Evolutionary conservation across 2,888 invertebrate genomes (phyloP).

Genomic region (Ptychoptera contaminata): DNA sequence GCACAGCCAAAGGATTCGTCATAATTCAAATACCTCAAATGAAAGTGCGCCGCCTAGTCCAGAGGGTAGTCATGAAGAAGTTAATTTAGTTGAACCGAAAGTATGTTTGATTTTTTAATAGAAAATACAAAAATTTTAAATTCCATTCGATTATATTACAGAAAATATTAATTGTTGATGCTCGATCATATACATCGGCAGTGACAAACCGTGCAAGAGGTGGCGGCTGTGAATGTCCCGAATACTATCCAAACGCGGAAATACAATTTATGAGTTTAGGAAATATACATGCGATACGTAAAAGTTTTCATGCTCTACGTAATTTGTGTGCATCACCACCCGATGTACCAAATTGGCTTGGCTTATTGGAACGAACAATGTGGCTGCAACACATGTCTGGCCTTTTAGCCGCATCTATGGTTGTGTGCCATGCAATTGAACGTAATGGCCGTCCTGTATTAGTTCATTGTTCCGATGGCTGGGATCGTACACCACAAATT

Average conservation of each 20-base stretch:
- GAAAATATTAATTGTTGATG: constrained; percentile 85
- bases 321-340: constrained; percentile 60
- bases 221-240: constrained; percentile 90
- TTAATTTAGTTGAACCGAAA: constrained; percentile 25
- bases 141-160: constrained; percentile 20
- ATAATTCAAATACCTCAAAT: constrained; percentile 15
- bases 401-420: constrained; percentile 63
- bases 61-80: constrained; percentile 27
- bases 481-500: constrained; percentile 97
- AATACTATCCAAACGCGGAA: constrained; percentile 90
- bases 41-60: constrained; percentile 27
- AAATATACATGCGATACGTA: constrained; percentile 90
- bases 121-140: neutral
- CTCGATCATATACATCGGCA: constrained; percentile 89
- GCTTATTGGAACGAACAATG: constrained; percentile 71
- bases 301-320: constrained; percentile 79
- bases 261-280: constrained; percentile 95
- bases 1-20: constrained; percentile 12
- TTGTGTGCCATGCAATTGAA: constrained; percentile 65
- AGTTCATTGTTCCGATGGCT: constrained; percentile 97
- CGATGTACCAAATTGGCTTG: constrained; percentile 75
- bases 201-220: constrained; percentile 93
- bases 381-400: constrained; percentile 87
- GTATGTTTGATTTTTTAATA: constrained; percentile 12
- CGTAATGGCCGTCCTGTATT: constrained; percentile 75